Evolutionary conservation across 30 jellyfish, hydroid and myxozoan species (phyloP).

Genomic region (Chironex yamaguchii): DNA sequence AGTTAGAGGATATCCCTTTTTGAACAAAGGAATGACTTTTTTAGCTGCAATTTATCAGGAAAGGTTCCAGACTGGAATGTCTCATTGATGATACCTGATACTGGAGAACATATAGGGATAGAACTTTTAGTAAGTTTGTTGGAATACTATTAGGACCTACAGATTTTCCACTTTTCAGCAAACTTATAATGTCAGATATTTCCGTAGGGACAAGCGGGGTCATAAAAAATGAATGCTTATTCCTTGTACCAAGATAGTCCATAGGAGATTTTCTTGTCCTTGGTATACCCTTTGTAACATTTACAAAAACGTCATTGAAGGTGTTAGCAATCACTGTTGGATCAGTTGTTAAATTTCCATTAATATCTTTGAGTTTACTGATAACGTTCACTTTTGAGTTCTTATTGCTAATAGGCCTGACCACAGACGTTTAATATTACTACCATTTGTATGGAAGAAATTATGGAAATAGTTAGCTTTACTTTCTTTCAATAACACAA

Average conservation of each 20-base stretch:
- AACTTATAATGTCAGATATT: constrained; percentile 10
- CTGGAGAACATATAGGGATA: neutral
- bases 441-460: neutral
- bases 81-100: constrained; percentile 1
- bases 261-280: constrained; percentile 44
- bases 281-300: constrained; percentile 18
- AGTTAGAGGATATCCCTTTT: too few species aligned
- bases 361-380: neutral
- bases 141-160: constrained; percentile 66
- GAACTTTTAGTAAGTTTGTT: constrained; percentile 21
- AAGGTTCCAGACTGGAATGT: constrained; percentile 7
- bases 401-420: constrained; percentile 5
- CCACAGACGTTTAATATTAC: neutral
- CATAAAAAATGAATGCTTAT: constrained; percentile 13
- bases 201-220: neutral
- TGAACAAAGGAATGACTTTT: too few species aligned
- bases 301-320: neutral
- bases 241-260: constrained; percentile 28
- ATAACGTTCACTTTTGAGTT: neutral
- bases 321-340: constrained; percentile 7
- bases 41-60: too few species aligned
- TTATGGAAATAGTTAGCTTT: constrained; percentile 33
- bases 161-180: constrained; percentile 22
- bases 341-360: constrained; percentile 5
- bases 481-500: constrained; percentile 1